Conservation (phyloP, 2,888 invertebrate genomes). For the Chrysolina oricalcia region DNA sequence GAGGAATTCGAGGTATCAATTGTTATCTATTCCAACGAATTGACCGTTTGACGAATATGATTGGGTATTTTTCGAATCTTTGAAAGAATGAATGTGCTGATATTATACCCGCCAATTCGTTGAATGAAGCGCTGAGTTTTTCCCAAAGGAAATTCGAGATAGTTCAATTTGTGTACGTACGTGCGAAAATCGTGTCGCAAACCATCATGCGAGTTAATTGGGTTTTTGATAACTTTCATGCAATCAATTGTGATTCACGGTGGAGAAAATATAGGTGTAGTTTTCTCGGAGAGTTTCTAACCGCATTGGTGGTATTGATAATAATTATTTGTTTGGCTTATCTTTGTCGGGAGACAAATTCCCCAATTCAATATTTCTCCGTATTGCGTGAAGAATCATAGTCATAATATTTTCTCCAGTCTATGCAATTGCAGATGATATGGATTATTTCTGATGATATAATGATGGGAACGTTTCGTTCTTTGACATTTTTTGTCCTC, state of each 20-base stretch:
- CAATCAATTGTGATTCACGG: not conserved
- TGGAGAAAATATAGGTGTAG: not conserved
- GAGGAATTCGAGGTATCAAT: not conserved
- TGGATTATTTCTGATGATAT: too few species aligned
- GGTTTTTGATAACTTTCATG: not conserved
- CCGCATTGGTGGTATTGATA: not conserved
- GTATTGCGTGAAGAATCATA: too few species aligned
- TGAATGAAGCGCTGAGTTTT: not conserved
- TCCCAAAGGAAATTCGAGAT: not conserved
- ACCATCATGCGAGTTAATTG: not conserved
- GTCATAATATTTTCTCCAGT: too few species aligned
- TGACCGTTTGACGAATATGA: not conserved
- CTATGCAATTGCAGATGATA: too few species aligned
- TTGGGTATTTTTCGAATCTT: not conserved
- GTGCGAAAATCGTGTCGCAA: not conserved
- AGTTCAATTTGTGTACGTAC: not conserved
- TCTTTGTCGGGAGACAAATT: not conserved
- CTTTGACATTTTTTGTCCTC: too few species aligned
- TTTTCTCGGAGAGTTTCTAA: not conserved
- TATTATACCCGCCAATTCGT: not conserved
- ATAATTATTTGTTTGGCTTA: not conserved
- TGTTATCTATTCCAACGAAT: not conserved
- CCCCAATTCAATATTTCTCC: not conserved
- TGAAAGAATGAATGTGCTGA: not conserved
- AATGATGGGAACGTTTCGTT: too few species aligned